Evolutionary conservation across 2,888 invertebrate species (phyloP).

Genomic region (Trichogramma evanescens): DNA sequence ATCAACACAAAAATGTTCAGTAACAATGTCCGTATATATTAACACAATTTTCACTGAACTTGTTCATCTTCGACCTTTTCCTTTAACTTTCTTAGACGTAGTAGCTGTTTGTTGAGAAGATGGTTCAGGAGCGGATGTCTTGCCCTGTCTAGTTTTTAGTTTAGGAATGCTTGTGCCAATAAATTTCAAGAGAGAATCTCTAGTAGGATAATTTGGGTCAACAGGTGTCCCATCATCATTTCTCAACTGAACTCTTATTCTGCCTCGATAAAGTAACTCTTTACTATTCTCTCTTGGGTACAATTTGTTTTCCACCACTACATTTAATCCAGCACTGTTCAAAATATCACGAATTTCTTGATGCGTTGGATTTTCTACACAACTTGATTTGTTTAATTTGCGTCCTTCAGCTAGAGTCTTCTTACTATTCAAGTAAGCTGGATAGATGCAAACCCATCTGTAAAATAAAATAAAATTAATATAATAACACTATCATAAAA

Average conservation of each 20-base stretch:
- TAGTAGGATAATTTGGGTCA: slow-evolving; percentile 63
- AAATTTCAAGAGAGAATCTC: slow-evolving; percentile 71
- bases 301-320: slow-evolving; percentile 87
- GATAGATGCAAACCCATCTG: slow-evolving; percentile 96
- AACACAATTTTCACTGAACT: too few species aligned
- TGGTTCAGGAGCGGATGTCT: slow-evolving; percentile 45
- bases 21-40: too few species aligned
- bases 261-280: slow-evolving; percentile 76
- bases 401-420: slow-evolving; percentile 87
- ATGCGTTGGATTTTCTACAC: slow-evolving; percentile 91
- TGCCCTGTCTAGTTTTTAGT: slow-evolving; percentile 70
- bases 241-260: slow-evolving; percentile 86
- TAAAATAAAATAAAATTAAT: background rate
- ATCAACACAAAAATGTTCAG: too few species aligned
- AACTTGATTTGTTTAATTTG: slow-evolving; percentile 71
- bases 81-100: slow-evolving; percentile 44
- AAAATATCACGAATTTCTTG: slow-evolving; percentile 93
- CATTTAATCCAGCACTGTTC: slow-evolving; percentile 70
- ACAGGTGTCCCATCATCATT: slow-evolving; percentile 79
- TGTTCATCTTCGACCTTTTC: slow-evolving; percentile 47
- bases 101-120: slow-evolving; percentile 37
- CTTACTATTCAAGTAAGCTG: slow-evolving; percentile 91
- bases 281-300: slow-evolving; percentile 87
- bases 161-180: slow-evolving; percentile 84
- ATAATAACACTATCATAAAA: background rate